phyloP scores from a whole-genome alignment of 2,113 vertebrate species.

The Symphodus melops region DNA sequence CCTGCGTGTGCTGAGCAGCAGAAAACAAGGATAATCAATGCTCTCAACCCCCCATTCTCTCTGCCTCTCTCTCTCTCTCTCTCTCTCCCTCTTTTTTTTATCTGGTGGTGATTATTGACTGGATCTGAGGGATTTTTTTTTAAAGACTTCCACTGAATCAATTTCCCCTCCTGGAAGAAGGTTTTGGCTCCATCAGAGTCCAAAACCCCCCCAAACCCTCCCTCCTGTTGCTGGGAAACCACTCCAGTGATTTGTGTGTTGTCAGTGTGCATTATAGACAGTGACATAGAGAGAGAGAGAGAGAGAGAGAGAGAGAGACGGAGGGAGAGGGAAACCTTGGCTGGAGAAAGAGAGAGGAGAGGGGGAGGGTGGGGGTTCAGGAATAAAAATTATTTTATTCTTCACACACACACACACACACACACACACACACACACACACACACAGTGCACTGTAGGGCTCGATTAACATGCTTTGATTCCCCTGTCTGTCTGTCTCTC shows the following conservation, averaged over 20 bases:
- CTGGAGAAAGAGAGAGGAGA: neutral
- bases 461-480: conserved; percentile 63
- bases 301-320: conserved; percentile 26
- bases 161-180: conserved; percentile 62
- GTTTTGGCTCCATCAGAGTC: conserved; percentile 63
- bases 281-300: conserved; percentile 51
- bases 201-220: conserved; percentile 59
- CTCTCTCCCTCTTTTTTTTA: conserved; percentile 4
- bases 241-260: conserved; percentile 77
- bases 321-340: conserved; percentile 23
- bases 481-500: neutral
- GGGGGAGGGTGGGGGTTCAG: conserved; percentile 2
- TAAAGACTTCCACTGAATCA: conserved; percentile 72
- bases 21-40: conserved; percentile 59
- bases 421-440: neutral
- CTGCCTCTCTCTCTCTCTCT: neutral
- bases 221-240: conserved; percentile 81
- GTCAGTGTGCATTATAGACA: conserved; percentile 72
- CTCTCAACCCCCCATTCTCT: neutral
- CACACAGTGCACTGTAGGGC: conserved; percentile 32
- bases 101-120: conserved; percentile 65
- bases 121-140: conserved; percentile 53
- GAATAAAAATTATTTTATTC: conserved; percentile 36
- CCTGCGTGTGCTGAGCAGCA: conserved; percentile 19
- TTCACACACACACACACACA: neutral